Base-by-base conservation (phyloP, 2,113 vertebrate species). In the Ceratotherium simum region DNA sequence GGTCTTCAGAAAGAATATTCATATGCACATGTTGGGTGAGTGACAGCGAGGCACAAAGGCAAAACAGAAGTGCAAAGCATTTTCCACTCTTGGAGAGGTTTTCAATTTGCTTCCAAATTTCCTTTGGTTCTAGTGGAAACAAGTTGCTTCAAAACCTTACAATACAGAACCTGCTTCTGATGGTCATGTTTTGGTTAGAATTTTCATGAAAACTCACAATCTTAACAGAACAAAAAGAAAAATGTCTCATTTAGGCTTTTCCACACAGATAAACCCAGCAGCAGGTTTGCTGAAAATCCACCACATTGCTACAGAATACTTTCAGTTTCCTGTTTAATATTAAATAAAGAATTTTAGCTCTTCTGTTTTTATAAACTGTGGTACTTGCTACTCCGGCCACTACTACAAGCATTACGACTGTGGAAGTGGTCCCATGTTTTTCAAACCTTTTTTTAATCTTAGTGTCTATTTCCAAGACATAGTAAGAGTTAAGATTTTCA, bases 1-100 rank as follows among this genome's bases (percentile, higher is more conserved):
- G 76, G 96, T 98, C 98, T 98, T 96, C 91, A 93, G 95, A 96
- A 96, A 78, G 87, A 98, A 98, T 87, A 97, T 89, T 96, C 94
- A 96, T 69, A 79, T 3, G 62, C 73, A 95, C 89, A 33, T 86
- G 80, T 73, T 96, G 91, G 97, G 78, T 56, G 64, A 97, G 80
- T 92, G 86, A 78, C 96, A 84, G 87, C 72, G 11, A 2, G 2
- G 48, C n/a, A 91, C 91, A 96, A 95, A 97, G 67, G 51, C 14
- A 2, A 58, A 54, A 94, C 33, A 27, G 25, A 85, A 97, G 84
- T 14, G 36, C 91, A 54, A 42, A 39, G 81, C 48, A 12, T 92
- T 96, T 96, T 36, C 85, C 67, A 60, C 81, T 94, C 92, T 73
- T 29, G 1, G 92, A 76, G 60, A 94, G 56, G 17, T 65, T 80